These are phyloP conservation scores for Lacanobia wlatinum DNA, from an alignment of 2,888 invertebrate genomes.

Conservation along the genomic window DNA sequence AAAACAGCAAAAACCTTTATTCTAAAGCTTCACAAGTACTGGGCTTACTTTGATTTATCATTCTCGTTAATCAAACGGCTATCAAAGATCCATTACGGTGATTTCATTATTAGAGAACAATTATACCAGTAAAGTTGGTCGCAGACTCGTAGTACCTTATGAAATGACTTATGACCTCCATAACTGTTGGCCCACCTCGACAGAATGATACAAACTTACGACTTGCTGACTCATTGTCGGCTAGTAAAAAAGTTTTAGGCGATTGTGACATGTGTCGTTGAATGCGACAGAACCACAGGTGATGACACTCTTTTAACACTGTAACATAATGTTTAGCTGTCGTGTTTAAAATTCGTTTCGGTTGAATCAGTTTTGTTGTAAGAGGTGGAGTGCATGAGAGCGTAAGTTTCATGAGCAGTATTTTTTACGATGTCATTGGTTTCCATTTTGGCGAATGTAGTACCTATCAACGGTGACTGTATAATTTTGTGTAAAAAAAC, in stretches of 20 bases:
- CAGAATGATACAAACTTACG: slow-evolving; percentile 21
- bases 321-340: slow-evolving; percentile 4
- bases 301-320: slow-evolving; percentile 39
- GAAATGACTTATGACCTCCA: slow-evolving; percentile 71
- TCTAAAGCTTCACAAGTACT: slow-evolving; percentile 50
- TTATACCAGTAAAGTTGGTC: slow-evolving; percentile 74
- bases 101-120: slow-evolving; percentile 80
- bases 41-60: slow-evolving; percentile 77
- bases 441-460: slow-evolving; percentile 16
- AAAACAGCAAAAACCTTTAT: slow-evolving; percentile 74
- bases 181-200: slow-evolving; percentile 36
- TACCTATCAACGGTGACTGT: slow-evolving; percentile 5
- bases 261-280: slow-evolving; percentile 26
- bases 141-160: slow-evolving; percentile 45
- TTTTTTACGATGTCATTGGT: slow-evolving; percentile 35
- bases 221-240: slow-evolving; percentile 60
- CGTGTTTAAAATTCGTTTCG: slow-evolving; percentile 8
- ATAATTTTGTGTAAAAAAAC: not conserved
- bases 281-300: slow-evolving; percentile 26
- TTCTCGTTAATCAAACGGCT: slow-evolving; percentile 79
- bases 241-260: slow-evolving; percentile 13
- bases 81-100: slow-evolving; percentile 82
- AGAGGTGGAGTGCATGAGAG: slow-evolving; percentile 16
- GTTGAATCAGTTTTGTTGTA: not conserved
- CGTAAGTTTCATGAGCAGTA: slow-evolving; percentile 12